Conservation (phyloP, 2,113 vertebrate genomes). For the Neodon shergylaensis region DNA sequence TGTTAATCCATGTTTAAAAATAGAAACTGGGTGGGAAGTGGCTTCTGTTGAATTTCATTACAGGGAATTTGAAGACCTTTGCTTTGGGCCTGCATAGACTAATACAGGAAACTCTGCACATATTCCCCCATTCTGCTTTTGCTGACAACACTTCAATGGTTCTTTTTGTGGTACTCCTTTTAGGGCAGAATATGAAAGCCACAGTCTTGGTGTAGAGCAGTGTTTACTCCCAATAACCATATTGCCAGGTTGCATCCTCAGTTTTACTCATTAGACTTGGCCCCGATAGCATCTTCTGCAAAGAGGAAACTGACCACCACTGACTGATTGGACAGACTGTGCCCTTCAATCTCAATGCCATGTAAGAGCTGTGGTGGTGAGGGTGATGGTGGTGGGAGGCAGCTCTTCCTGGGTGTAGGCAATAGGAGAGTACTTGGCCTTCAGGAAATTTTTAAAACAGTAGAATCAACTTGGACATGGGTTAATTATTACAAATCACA, state of each 20-base stretch:
- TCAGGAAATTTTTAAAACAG: not conserved
- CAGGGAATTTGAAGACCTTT: not conserved
- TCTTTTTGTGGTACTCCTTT: not conserved
- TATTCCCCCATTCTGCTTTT: not conserved
- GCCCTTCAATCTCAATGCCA: not conserved
- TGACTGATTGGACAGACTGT: not conserved
- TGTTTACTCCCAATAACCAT: too few species aligned
- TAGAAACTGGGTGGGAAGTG: not conserved
- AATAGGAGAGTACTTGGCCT: not conserved
- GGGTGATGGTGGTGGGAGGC: fast-evolving
- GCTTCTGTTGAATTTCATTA: not conserved
- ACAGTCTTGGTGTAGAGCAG: too few species aligned
- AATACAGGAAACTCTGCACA: not conserved
- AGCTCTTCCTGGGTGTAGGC: not conserved
- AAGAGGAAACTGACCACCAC: not conserved
- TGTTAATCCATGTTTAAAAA: not conserved
- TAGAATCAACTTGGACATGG: not conserved
- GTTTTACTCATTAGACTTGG: not conserved
- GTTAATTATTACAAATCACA: not conserved
- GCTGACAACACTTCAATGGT: not conserved
- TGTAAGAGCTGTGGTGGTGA: fast-evolving
- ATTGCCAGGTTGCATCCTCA: not conserved
- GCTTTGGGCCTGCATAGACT: not conserved
- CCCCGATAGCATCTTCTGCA: not conserved
- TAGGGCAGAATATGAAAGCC: not conserved